phyloP scores from a whole-genome alignment of 2,113 vertebrate genomes.

The Notechis scutatus region DNA sequence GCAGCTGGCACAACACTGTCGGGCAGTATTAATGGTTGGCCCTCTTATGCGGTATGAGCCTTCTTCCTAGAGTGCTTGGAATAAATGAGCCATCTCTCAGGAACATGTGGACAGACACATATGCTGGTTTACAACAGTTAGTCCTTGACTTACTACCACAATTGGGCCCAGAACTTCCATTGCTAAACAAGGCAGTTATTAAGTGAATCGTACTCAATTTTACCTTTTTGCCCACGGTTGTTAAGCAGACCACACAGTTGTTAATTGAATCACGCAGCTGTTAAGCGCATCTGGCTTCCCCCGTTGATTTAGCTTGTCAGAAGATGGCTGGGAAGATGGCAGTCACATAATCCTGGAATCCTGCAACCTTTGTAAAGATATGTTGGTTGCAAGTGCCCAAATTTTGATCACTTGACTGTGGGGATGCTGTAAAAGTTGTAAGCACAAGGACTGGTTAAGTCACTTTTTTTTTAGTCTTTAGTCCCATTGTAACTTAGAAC shows the following conservation, averaged over 20 bases:
- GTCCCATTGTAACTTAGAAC: background rate
- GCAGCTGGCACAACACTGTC: background rate
- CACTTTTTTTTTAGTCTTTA: background rate
- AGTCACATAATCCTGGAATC: background rate
- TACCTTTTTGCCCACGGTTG: background rate
- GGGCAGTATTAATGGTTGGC: background rate
- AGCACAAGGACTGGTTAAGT: background rate
- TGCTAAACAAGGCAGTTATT: background rate
- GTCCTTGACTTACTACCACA: background rate
- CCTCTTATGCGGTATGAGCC: background rate
- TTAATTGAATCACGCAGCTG: background rate
- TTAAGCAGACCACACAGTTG: background rate
- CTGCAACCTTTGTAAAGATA: background rate
- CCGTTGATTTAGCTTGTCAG: background rate
- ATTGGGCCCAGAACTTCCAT: background rate
- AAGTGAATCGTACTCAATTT: background rate
- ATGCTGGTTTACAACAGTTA: background rate
- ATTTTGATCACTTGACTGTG: background rate
- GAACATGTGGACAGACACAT: background rate
- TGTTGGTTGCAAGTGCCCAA: background rate
- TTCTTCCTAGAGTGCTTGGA: background rate
- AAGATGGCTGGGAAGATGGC: background rate
- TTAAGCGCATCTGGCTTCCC: background rate
- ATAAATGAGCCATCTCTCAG: background rate
- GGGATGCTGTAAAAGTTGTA: background rate